Percentiles rank a stretch among this genome's conserved stretches.
Evolutionary conservation across 2,888 invertebrate species (phyloP).

Genomic region (Aquatica leii): DNA sequence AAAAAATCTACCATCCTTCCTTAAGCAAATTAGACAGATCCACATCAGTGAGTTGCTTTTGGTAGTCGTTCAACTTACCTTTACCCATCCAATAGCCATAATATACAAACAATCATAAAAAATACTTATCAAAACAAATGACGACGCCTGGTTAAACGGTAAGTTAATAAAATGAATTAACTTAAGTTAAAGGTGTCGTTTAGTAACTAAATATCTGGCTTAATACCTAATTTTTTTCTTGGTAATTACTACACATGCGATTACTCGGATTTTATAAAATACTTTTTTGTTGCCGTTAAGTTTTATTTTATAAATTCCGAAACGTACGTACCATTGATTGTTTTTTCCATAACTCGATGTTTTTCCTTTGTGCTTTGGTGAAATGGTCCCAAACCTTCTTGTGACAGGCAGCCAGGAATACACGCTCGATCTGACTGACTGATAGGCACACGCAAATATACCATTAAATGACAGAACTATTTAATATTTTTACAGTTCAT

Average conservation of each 20-base stretch:
- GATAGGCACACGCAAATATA: constrained; percentile 64
- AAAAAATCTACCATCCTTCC: constrained; percentile 9
- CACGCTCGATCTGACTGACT: constrained; percentile 99
- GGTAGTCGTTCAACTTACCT: neutral
- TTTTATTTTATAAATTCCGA: constrained; percentile 18
- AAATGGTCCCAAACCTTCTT: constrained; percentile 99
- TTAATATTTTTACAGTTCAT: constrained; percentile 16
- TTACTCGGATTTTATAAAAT: constrained; percentile 8
- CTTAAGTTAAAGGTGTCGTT: no score
- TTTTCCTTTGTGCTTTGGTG: constrained; percentile 98
- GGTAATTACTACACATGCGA: constrained; percentile 1
- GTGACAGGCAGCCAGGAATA: constrained; percentile 94
- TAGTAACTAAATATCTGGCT: no score
- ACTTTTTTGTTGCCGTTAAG: neutral
- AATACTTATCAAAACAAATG: constrained; percentile 24
- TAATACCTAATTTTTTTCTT: no score
- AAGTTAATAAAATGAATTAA: no score
- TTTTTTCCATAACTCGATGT: constrained; percentile 98
- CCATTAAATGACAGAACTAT: constrained; percentile 49
- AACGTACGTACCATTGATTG: constrained; percentile 85
- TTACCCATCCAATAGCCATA: neutral
- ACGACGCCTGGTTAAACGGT: constrained; percentile 17
- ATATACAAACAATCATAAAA: neutral
- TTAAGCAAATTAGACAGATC: neutral
- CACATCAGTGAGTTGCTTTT: neutral